A percentile compares a stretch with the other conserved stretches of the same genome.
Evolutionary conservation across 92 coral and sea anemone species (phyloP).

Genomic region (Phymanthus crucifer): DNA sequence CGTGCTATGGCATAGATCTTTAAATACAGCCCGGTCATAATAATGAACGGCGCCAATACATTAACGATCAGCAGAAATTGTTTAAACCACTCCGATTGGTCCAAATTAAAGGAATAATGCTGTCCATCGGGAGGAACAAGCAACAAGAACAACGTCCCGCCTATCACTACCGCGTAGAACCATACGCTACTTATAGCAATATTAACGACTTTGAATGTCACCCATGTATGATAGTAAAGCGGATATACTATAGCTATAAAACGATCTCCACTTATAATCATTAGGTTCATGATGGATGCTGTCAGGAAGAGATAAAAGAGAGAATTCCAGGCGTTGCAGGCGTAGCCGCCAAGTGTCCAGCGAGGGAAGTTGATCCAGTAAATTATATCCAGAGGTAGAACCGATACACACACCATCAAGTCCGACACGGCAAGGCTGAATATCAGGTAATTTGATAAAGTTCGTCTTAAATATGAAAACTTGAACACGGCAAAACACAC

Average conservation of each 20-base stretch:
- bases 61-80: slow-evolving; percentile 63
- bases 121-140: slow-evolving; percentile 65
- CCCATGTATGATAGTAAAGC: slow-evolving; percentile 58
- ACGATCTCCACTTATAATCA: slow-evolving; percentile 73
- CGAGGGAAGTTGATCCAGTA: slow-evolving; percentile 77
- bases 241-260: slow-evolving; percentile 83
- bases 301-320: slow-evolving; percentile 65
- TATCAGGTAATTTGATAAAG: slow-evolving; percentile 55
- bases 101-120: slow-evolving; percentile 59
- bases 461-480: slow-evolving; percentile 51
- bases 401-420: slow-evolving; percentile 55
- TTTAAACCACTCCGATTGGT: slow-evolving; percentile 41
- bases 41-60: slow-evolving; percentile 53
- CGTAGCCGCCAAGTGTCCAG: slow-evolving; percentile 66
- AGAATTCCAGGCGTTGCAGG: slow-evolving; percentile 79
- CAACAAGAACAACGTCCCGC: slow-evolving; percentile 50
- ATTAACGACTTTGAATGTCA: slow-evolving; percentile 58
- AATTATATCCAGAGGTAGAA: slow-evolving; percentile 65
- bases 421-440: slow-evolving; percentile 73
- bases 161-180: slow-evolving; percentile 60
- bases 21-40: slow-evolving; percentile 57
- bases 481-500: slow-evolving; percentile 64
- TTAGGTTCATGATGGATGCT: slow-evolving; percentile 65
- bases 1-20: slow-evolving; percentile 74
- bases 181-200: slow-evolving; percentile 54